Evolutionary conservation across 2,888 invertebrate genomes (phyloP), one percentile per base, ranked within the genome.

Genomic region (Campoplex capitator): DNA sequence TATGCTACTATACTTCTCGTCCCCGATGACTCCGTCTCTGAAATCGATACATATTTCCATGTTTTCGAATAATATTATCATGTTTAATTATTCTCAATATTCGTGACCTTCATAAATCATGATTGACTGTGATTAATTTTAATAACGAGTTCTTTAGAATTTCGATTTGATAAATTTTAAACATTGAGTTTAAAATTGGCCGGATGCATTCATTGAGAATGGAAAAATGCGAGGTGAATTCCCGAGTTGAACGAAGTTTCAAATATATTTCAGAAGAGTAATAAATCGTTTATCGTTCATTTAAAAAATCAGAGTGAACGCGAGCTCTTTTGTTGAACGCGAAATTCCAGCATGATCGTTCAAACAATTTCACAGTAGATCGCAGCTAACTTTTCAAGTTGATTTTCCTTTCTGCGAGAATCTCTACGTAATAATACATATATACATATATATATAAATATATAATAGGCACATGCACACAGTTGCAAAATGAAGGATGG

Each of bases 1-100:
- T 96, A 96, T 32, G 95, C 96, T 88, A 96, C 95, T 89, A 96
- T 96, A 86, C 96, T 96, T 91, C 95, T 95, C 94, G 96, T 95
- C 68, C 92, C 93, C 32, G 92, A 92, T 65, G 91, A 92, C 85
- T 93, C 93, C 81, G 92, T 91, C 87, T 91, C 93, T 93, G 88
- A 77, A 76, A 81, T 51, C 32, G 8, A 42, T 42, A 32, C 3
- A 7, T 45, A 16, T 65, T 62, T 56, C 48, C 28, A 54, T n/a
- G 3, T 42, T 7, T 42, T 42, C 1, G 42, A 45, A 2, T 45
- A 42, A 42, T 42, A 7, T 45, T 11, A 45, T 45, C 3, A 11
- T 45, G 13, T 13, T 1, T 45, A 2, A 45, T 45, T 45, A 45
- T 45, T 45, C 11, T 45, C 11, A 45, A 45, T 45, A 45, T 1